These are phyloP conservation scores for Lepidochitona cinerea DNA, from an alignment of 2,888 invertebrate genomes.

Conservation along the genomic window DNA sequence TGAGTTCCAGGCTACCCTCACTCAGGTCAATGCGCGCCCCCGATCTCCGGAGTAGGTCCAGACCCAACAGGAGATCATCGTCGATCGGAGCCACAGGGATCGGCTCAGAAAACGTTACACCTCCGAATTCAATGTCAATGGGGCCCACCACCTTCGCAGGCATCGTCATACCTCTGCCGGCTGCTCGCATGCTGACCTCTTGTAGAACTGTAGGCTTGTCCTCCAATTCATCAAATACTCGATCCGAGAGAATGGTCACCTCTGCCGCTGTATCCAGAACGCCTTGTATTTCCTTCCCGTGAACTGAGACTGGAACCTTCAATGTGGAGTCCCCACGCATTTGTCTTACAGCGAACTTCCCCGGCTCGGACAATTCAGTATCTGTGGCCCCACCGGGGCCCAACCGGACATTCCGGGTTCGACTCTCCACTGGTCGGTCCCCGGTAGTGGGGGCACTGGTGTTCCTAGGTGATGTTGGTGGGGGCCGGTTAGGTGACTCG, in stretches of 20 bases:
- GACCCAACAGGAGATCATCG: conserved; percentile 28
- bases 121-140: conserved; percentile 15
- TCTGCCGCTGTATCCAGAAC: conserved; percentile 30
- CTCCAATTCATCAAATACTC: conserved; percentile 15
- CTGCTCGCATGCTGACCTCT: conserved; percentile 21
- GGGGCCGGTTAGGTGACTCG: too few relatives aligned
- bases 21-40: conserved; percentile 9
- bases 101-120: conserved; percentile 2
- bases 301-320: too few relatives aligned
- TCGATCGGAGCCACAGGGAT: conserved; percentile 28
- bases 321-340: too few relatives aligned
- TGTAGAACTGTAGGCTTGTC: conserved; percentile 13
- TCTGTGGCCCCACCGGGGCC: too few relatives aligned
- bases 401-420: too few relatives aligned
- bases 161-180: conserved; percentile 26
- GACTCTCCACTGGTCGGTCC: too few relatives aligned
- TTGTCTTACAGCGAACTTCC: too few relatives aligned
- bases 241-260: conserved; percentile 29
- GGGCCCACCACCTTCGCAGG: conserved; percentile 12
- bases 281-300: conserved; percentile 7
- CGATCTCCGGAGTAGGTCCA: conserved; percentile 17
- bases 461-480: too few relatives aligned
- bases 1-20: background rate
- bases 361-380: too few relatives aligned
- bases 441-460: too few relatives aligned